Evolutionary conservation across 2,113 vertebrate species (phyloP).

Genomic region (Struthidea cinerea): DNA sequence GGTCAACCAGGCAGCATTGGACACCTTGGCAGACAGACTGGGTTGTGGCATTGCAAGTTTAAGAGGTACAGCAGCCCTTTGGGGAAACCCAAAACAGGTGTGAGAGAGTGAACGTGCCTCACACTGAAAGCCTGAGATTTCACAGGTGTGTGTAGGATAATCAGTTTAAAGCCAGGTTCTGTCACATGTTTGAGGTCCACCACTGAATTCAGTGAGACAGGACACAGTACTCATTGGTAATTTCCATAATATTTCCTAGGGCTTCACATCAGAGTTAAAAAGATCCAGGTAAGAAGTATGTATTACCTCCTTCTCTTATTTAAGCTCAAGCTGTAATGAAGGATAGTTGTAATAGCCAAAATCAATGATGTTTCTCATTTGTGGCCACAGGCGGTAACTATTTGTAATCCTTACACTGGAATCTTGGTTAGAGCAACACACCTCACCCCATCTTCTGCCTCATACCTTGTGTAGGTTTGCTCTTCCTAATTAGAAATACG

Average conservation of each 20-base stretch:
- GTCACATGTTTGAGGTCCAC: background rate
- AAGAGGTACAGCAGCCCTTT: background rate
- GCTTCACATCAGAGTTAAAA: background rate
- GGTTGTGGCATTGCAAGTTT: background rate
- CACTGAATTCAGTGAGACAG: background rate
- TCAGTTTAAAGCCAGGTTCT: background rate
- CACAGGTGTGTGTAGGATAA: background rate
- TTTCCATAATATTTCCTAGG: background rate
- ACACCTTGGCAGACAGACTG: background rate
- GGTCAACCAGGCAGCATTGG: background rate
- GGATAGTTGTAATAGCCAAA: background rate
- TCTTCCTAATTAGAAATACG: background rate
- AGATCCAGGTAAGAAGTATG: background rate
- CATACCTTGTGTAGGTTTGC: background rate
- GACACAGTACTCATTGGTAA: accelerated
- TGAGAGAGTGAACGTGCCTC: background rate
- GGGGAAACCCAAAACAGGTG: background rate
- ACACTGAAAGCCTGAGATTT: background rate
- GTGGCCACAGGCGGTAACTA: background rate
- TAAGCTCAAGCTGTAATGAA: background rate
- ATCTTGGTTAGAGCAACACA: background rate
- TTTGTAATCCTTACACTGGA: background rate
- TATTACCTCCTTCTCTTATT: background rate
- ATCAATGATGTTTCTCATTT: background rate
- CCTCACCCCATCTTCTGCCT: background rate